Evolutionary conservation across 1,140 invertebrate genomes (phyloP).

Genomic region (Gonioctena quinquepunctata): DNA sequence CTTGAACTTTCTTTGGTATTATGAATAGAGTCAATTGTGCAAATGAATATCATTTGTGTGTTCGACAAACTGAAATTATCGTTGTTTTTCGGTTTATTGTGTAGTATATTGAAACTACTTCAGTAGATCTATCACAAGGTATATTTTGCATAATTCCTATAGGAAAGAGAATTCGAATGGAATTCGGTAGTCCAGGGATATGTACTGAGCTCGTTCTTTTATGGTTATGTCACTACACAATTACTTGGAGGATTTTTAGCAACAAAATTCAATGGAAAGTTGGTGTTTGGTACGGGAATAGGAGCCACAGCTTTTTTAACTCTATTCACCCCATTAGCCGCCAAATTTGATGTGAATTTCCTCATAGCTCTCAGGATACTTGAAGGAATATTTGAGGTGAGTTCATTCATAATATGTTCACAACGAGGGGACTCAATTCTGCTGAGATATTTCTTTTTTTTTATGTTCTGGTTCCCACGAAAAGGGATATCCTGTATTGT

Average conservation of each 20-base stretch:
- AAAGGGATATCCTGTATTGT: too few species aligned
- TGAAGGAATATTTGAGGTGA: constrained; percentile 90
- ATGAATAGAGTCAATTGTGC: too few species aligned
- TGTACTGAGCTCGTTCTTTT: constrained; percentile 84
- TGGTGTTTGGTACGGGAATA: constrained; percentile 78
- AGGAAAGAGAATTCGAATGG: constrained; percentile 74
- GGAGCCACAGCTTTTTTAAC: constrained; percentile 79
- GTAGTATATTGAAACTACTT: too few species aligned
- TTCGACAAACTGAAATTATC: too few species aligned
- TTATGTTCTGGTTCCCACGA: too few species aligned
- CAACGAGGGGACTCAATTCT: too few species aligned
- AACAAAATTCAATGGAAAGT: constrained; percentile 62
- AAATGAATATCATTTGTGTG: too few species aligned
- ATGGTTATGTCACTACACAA: constrained; percentile 76
- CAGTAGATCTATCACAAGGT: too few species aligned
- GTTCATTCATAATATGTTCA: background rate
- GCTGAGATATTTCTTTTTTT: too few species aligned
- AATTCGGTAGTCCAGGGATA: constrained; percentile 72
- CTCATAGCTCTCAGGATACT: constrained; percentile 77
- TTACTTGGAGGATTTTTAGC: constrained; percentile 63
- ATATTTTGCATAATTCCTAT: too few species aligned
- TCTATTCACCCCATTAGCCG: constrained; percentile 77
- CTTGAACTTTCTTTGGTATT: too few species aligned
- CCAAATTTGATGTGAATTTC: constrained; percentile 69
- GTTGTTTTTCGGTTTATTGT: too few species aligned